Evolutionary conservation across 2,888 invertebrate genomes (phyloP), one percentile per base, ranked within the genome.

Genomic region (Scaptomyza parva): DNA sequence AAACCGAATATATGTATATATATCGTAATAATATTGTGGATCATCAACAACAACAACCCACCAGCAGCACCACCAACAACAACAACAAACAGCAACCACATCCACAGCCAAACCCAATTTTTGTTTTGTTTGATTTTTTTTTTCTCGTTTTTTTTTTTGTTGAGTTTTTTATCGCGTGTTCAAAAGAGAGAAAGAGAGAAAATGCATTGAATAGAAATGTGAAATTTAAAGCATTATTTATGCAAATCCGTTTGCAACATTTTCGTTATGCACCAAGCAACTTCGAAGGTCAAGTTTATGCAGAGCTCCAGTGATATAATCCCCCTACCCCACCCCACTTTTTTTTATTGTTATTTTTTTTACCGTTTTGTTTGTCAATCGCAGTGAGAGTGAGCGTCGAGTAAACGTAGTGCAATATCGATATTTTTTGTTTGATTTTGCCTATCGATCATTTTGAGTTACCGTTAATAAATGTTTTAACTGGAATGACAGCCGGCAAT

Each of bases 221-320:
- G 55, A 41, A 64, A 58, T 55, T 52, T 55, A 55, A 60, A 12
- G 58, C 33, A 41, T 53, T 50, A 33, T 40, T 59, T 20, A 75
- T 74, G 74, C 58, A 61, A 69, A 73, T 73, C 44, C 11, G 9
- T 9, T 41, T 18, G 24, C 41, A 30, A 6, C 61, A 53, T 30
- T 30, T 12, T 0, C 30, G 1, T 30, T 26, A n/a, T 26, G 26
- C 26, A 1, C 8, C 12, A n/a, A 4, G n/a, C 30, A 30, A 30
- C 5, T 14, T 14, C 57, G 50, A 70, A 75, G 74, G 74, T 70
- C 70, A 75, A 74, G 74, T 71, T 71, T 70, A 73, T 47, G 55
- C 53, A 41, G 37, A 51, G 44, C 48, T 8, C 11, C 53, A 47
- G 59, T 64, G 70, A 64, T 43, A 35, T 37, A 50, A 33, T 3